A percentile compares a stretch with the other conserved stretches of the same genome.
phyloP scores from a whole-genome alignment of 1,140 invertebrate genomes.

The Drosophila punjabiensis region DNA sequence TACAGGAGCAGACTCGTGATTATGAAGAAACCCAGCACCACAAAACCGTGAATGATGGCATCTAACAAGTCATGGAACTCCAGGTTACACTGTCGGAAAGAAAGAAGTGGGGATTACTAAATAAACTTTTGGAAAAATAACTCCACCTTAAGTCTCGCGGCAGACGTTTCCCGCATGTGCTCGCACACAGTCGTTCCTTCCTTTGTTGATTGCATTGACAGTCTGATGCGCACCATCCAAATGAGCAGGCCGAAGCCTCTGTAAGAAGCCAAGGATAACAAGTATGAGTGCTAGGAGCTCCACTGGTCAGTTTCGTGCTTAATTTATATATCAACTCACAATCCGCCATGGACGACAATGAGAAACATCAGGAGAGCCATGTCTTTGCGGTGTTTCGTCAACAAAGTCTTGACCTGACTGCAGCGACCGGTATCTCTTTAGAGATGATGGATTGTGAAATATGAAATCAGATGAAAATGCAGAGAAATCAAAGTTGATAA shows the following conservation, averaged over 20 bases:
- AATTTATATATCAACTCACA: constrained; percentile 4
- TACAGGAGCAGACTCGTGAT: constrained; percentile 30
- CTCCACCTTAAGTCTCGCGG: not conserved
- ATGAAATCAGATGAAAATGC: not conserved
- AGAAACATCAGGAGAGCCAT: not conserved
- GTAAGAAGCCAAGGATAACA: not conserved
- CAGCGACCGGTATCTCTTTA: not conserved
- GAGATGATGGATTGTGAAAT: not conserved
- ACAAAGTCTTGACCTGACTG: not conserved
- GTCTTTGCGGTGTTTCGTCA: not conserved
- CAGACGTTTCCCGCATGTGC: not conserved
- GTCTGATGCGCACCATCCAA: constrained; percentile 50
- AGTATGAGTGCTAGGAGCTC: constrained; percentile 1
- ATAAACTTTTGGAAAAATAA: fast-evolving
- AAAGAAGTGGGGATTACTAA: too few relatives aligned
- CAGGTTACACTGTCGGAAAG: constrained; percentile 24
- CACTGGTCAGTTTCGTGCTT: not conserved
- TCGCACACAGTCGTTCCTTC: constrained; percentile 15
- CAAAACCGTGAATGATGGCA: constrained; percentile 15
- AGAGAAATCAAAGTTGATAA: not conserved
- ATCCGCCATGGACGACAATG: not conserved
- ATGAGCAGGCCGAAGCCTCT: constrained; percentile 37
- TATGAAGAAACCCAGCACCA: constrained; percentile 14
- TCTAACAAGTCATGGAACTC: not conserved
- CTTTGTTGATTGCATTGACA: not conserved